Conservation (phyloP, 2,888 invertebrate genomes). For the Phytoseiulus persimilis region DNA sequence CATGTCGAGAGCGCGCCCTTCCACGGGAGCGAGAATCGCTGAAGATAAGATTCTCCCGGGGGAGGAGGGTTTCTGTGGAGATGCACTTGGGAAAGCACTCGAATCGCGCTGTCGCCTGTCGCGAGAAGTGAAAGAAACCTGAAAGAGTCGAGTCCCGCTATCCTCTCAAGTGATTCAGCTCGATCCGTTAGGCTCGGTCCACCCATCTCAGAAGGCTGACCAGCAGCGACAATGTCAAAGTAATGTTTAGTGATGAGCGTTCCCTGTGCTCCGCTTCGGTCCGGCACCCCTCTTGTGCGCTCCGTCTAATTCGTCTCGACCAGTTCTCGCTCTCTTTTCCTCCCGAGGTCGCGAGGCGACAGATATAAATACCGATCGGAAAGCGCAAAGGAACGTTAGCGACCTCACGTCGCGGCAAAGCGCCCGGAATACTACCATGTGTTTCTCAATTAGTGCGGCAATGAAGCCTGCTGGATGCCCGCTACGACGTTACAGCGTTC, state of each 20-base stretch:
- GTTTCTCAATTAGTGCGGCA: background rate
- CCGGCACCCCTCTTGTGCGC: background rate
- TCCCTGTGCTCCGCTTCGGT: background rate
- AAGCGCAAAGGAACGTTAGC: background rate
- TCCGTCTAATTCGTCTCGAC: background rate
- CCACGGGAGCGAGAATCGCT: too few species aligned
- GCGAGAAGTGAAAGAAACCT: background rate
- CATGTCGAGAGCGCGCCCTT: too few species aligned
- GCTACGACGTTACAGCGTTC: background rate
- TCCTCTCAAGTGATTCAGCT: background rate
- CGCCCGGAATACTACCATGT: background rate
- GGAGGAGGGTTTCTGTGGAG: too few species aligned
- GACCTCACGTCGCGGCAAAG: background rate
- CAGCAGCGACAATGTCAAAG: background rate
- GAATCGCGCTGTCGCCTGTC: background rate
- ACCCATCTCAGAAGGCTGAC: background rate
- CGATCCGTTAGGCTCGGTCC: background rate
- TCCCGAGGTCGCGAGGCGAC: background rate
- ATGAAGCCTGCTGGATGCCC: background rate
- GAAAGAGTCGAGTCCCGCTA: background rate
- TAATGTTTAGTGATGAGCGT: background rate
- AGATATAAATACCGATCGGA: background rate
- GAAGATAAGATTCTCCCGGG: too few species aligned
- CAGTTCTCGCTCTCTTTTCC: background rate
- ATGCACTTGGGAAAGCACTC: background rate